These are phyloP conservation scores for Elaeidobius kamerunicus DNA, from an alignment of 2,888 invertebrate species.

Conservation along the genomic window DNA sequence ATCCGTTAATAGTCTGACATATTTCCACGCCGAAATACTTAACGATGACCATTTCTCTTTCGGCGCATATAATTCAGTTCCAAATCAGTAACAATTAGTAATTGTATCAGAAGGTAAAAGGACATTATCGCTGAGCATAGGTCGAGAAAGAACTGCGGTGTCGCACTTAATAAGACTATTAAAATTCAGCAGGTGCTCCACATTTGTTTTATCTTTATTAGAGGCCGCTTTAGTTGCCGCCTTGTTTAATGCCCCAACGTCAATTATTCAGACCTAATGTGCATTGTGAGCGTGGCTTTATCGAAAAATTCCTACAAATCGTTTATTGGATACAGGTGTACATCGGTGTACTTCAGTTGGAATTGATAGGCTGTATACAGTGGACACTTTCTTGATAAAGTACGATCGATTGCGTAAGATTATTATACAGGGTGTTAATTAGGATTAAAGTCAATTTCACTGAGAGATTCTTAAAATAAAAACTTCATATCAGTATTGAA, in stretches of 20 bases:
- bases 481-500: too few species aligned
- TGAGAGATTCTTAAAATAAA: too few species aligned
- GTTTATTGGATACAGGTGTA: slow-evolving; percentile 26
- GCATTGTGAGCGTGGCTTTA: slow-evolving; percentile 34
- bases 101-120: slow-evolving; percentile 40
- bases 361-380: too few species aligned
- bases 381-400: too few species aligned
- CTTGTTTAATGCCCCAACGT: slow-evolving; percentile 38
- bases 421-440: too few species aligned
- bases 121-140: slow-evolving; percentile 40
- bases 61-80: slow-evolving; percentile 20
- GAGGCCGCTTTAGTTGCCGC: slow-evolving; percentile 38
- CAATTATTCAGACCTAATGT: slow-evolving; percentile 38
- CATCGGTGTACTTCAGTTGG: too few species aligned
- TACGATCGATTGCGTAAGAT: too few species aligned
- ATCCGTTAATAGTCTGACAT: slow-evolving; percentile 24
- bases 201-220: slow-evolving; percentile 42
- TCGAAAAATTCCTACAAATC: slow-evolving; percentile 35
- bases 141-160: slow-evolving; percentile 38
- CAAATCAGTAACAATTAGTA: slow-evolving; percentile 42
- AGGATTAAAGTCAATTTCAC: too few species aligned
- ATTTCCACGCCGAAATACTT: slow-evolving; percentile 26
- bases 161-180: slow-evolving; percentile 40
- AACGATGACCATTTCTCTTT: slow-evolving; percentile 27
- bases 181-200: slow-evolving; percentile 42